Evolutionary conservation across 2,113 vertebrate genomes (phyloP), one percentile per base, ranked within the genome.

Genomic region (Daphoenositta chrysoptera): DNA sequence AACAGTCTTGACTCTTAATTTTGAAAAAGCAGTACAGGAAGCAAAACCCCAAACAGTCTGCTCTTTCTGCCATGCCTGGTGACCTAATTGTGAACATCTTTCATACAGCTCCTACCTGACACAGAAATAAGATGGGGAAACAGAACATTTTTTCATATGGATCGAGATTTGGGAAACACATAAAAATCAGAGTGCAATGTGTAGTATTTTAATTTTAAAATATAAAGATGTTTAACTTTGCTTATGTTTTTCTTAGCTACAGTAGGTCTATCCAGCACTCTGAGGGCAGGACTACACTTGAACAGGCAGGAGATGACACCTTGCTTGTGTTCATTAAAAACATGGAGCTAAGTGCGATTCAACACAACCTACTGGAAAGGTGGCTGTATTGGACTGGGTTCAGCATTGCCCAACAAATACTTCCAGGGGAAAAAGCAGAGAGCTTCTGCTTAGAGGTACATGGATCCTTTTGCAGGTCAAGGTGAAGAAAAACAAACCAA

Each of bases 161-260:
- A 30, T 24, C 8, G 19, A 35, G 19, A 64, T 58, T 47, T n/a
- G 4, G 28, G 13, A 64, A 82, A 68, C 23, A 56, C 3, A 2
- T 7, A 78, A 31, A 64, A 87, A 39, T 12, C 8, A 33, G 48
- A 75, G 9, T 9, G 33, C 5, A 58, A n/a, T 0, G 0, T 1
- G 0, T 3, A 63, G 3, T 24, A 66, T 39, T 91, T 80, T 53
- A 47, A 47, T 47, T 76, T 21, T 22, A 42, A 92, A 81, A n/a
- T 65, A 81, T 2, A 12, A 39, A 19, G 11, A 39, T 45, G 3
- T 44, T 51, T 45, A 64, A 28, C 10, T 76, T 39, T 16, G 30
- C 6, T 69, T 50, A 27, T 12, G 40, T 16, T 40, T 64, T 44
- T 64, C 19, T 72, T 83, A 44, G 24, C 64, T 37, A 66, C 20